A percentile compares a stretch with the other conserved stretches of the same genome.
Conservation (phyloP, 30 jellyfish, hydroid and myxozoan genomes). For the Turritopsis rubra region DNA sequence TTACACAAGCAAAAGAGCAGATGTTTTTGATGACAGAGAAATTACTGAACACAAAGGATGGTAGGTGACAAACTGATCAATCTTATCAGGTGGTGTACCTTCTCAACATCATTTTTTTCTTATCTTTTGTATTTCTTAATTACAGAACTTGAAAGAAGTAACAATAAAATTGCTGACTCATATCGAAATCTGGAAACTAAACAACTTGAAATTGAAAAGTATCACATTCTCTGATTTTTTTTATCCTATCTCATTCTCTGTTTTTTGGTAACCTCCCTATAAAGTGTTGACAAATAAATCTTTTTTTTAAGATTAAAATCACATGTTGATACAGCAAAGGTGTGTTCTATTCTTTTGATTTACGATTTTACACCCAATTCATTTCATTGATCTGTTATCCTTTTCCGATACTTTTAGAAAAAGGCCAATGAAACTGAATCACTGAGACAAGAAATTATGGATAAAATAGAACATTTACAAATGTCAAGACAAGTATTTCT, state of each 20-base stretch:
- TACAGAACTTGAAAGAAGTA: conserved; percentile 42
- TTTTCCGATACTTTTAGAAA: conserved; percentile 24
- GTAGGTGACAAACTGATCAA: conserved; percentile 8
- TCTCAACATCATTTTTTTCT: background rate
- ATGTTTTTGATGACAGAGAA: conserved; percentile 54
- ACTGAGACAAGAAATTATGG: conserved; percentile 39
- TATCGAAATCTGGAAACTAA: conserved; percentile 53
- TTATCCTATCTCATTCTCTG: too few species aligned
- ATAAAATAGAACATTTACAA: conserved; percentile 22
- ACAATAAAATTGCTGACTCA: conserved; percentile 44
- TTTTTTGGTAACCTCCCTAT: too few species aligned
- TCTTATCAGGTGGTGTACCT: background rate
- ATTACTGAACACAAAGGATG: conserved; percentile 41
- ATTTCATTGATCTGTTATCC: background rate
- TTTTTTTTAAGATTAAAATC: conserved; percentile 42
- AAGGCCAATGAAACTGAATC: conserved; percentile 49
- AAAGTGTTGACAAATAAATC: background rate
- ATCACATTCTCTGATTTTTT: too few species aligned
- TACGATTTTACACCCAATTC: background rate
- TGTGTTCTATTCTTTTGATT: background rate
- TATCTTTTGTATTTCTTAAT: background rate
- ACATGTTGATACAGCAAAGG: conserved; percentile 64
- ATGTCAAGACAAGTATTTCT: conserved; percentile 37
- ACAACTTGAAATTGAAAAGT: conserved; percentile 79
- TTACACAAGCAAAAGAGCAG: conserved; percentile 65